Conservation (phyloP, 1,140 invertebrate genomes). For the Drosophila lacertosa region DNA sequence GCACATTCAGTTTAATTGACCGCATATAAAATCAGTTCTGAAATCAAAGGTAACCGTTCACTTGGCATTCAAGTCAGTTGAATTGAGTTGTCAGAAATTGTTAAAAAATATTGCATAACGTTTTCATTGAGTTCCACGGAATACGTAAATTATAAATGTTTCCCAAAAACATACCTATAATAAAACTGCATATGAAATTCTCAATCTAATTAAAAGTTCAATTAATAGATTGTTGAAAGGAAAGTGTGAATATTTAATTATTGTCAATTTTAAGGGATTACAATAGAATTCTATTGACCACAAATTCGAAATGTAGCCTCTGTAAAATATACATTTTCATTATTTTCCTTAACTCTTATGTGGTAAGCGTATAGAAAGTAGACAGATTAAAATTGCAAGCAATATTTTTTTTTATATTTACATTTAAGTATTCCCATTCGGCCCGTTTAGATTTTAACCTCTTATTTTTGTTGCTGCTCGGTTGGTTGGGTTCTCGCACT, state of each 20-base stretch:
- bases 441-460: not conserved
- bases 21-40: not conserved
- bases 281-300: no score
- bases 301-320: no score
- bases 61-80: not conserved
- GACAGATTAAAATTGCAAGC: conserved; percentile 3
- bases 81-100: not conserved
- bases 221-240: no score
- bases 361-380: not conserved
- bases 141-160: not conserved
- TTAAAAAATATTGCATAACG: not conserved
- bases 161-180: no score
- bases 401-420: conserved; percentile 2
- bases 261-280: no score
- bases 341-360: not conserved
- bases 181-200: no score
- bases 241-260: no score
- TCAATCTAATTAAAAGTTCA: no score
- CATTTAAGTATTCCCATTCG: not conserved
- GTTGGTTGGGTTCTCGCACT: not conserved
- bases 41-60: not conserved
- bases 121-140: not conserved
- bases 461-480: not conserved
- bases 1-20: not conserved
- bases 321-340: no score